Percentiles rank a stretch among this genome's conserved stretches.
phyloP scores from a whole-genome alignment of 1,140 invertebrate genomes.

The Pseudoatta argentina region DNA sequence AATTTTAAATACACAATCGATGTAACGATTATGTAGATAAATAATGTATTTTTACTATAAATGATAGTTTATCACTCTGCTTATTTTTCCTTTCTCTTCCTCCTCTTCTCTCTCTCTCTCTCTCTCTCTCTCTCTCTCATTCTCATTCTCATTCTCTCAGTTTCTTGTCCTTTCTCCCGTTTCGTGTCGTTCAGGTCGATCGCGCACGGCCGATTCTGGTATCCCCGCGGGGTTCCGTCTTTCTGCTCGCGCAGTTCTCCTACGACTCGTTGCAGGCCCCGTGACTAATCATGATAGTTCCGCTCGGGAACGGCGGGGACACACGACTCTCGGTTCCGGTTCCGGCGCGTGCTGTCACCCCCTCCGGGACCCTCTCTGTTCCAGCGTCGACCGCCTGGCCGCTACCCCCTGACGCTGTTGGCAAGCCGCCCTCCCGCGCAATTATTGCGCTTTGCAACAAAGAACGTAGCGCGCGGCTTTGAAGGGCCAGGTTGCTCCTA shows the following conservation, averaged over 20 bases:
- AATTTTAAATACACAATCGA: not conserved
- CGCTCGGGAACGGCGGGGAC: conserved; percentile 85
- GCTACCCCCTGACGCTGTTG: conserved; percentile 36
- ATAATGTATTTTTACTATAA: conserved; percentile 21
- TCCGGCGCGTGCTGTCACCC: conserved; percentile 84
- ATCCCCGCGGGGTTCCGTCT: conserved; percentile 63
- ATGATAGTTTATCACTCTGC: not conserved
- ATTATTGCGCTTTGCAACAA: conserved; percentile 83
- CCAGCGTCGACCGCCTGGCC: conserved; percentile 35
- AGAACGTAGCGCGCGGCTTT: conserved; percentile 64
- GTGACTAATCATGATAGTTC: conserved; percentile 87
- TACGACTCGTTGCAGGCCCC: conserved; percentile 80
- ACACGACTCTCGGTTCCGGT: conserved; percentile 86
- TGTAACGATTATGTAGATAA: not conserved
- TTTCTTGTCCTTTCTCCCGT: conserved; percentile 29
- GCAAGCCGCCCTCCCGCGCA: conserved; percentile 77
- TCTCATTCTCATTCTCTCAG: conserved; percentile 44
- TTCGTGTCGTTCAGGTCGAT: conserved; percentile 71
- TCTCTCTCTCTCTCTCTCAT: conserved; percentile 46
- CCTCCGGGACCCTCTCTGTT: conserved; percentile 46
- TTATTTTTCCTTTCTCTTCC: conserved; percentile 19
- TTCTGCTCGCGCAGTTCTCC: conserved; percentile 66
- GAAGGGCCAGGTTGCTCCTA: conserved; percentile 61
- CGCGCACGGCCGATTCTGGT: conserved; percentile 65
- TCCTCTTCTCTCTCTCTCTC: conserved; percentile 11